These are phyloP conservation scores for Oconnorella tubifera DNA, from an alignment of 2,888 invertebrate species.

Conservation along the genomic window DNA sequence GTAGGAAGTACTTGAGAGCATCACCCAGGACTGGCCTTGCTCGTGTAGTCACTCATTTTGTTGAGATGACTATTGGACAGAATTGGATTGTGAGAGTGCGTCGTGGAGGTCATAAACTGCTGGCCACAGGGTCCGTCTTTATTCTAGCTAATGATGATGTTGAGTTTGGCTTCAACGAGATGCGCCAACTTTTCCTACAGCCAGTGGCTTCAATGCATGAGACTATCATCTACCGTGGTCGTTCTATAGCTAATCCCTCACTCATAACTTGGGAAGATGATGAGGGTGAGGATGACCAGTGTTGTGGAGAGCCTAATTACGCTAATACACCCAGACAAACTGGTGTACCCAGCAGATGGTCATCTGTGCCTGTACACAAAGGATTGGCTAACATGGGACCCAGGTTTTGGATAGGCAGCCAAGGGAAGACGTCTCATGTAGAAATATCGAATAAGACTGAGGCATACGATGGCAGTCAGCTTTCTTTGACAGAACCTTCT, in stretches of 20 bases:
- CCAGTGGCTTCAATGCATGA: constrained; percentile 15
- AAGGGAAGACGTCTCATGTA: too few relatives aligned
- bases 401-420: too few relatives aligned
- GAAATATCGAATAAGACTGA: too few relatives aligned
- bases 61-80: constrained; percentile 55
- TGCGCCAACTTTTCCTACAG: constrained; percentile 26
- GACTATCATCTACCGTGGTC: constrained; percentile 11
- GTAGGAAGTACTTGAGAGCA: constrained; percentile 48
- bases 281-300: not conserved
- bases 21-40: constrained; percentile 48
- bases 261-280: not conserved
- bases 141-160: constrained; percentile 27
- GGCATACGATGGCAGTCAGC: too few relatives aligned
- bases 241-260: not conserved
- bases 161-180: constrained; percentile 32
- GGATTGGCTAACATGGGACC: too few relatives aligned
- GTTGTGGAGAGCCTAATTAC: not conserved
- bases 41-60: constrained; percentile 49
- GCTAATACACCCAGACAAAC: not conserved
- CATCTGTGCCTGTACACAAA: too few relatives aligned
- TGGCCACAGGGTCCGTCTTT: constrained; percentile 32
- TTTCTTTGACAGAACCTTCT: too few relatives aligned
- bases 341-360: too few relatives aligned
- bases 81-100: constrained; percentile 46
- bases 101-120: constrained; percentile 43